These are phyloP conservation scores for Portevinia maculata DNA, from an alignment of 2,888 invertebrate genomes.

Conservation along the genomic window DNA sequence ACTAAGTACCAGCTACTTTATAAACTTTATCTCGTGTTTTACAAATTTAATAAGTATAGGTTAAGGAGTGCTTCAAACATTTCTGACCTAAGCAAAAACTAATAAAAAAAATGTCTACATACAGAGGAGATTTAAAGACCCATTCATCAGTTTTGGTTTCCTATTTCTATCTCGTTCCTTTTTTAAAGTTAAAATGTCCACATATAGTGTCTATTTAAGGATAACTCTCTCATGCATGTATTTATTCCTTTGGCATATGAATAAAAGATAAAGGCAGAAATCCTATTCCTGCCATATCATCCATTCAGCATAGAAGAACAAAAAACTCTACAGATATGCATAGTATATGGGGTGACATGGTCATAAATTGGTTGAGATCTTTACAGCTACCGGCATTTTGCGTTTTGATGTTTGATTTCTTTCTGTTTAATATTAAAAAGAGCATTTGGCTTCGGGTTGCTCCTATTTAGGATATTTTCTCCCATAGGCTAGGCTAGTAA, in stretches of 20 bases:
- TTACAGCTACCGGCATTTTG: background rate
- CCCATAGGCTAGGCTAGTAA: no score
- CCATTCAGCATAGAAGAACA: background rate
- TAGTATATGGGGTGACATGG: conserved; percentile 18
- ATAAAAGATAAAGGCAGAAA: conserved; percentile 55
- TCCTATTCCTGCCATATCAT: conserved; percentile 5
- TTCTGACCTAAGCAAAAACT: no score
- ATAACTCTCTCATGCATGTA: conserved; percentile 34
- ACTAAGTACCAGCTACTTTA: no score
- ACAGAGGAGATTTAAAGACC: background rate
- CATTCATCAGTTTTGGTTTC: conserved; percentile 5
- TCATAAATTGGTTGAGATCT: conserved; percentile 41
- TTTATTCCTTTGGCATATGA: conserved; percentile 50
- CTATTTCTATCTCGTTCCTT: background rate
- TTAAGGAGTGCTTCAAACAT: no score
- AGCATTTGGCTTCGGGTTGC: no score
- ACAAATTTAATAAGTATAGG: no score
- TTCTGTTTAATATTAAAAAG: no score
- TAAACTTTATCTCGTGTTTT: no score
- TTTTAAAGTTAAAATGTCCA: conserved; percentile 32
- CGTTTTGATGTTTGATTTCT: conserved; percentile 29
- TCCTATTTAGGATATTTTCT: no score
- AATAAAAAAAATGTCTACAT: background rate
- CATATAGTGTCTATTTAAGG: conserved; percentile 28
- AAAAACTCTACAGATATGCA: background rate